Conservation (phyloP, 1,140 invertebrate genomes). For the Drosophila navojoa region DNA sequence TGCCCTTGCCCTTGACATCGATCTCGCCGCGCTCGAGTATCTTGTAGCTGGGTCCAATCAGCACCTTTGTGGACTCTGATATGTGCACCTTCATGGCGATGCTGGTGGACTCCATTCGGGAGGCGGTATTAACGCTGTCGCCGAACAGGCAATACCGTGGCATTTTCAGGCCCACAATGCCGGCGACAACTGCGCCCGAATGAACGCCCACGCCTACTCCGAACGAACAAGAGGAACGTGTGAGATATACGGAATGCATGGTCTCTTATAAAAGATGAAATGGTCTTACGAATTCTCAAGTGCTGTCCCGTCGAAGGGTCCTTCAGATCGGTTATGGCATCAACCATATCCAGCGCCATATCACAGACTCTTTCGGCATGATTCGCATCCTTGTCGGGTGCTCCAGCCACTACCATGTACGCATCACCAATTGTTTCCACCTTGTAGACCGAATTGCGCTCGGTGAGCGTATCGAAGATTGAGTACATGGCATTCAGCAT, state of each 20-base stretch:
- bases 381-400: slow-evolving; percentile 94
- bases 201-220: slow-evolving; percentile 90
- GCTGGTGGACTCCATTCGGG: slow-evolving; percentile 95
- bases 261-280: not conserved
- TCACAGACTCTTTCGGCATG: slow-evolving; percentile 97
- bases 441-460: slow-evolving; percentile 97
- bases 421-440: slow-evolving; percentile 99
- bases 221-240: not conserved
- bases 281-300: slow-evolving; percentile 89
- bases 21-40: slow-evolving; percentile 92
- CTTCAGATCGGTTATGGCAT: slow-evolving; percentile 94
- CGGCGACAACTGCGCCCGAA: slow-evolving; percentile 95
- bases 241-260: not conserved
- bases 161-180: slow-evolving; percentile 98
- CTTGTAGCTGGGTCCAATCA: slow-evolving; percentile 90
- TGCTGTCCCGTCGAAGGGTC: slow-evolving; percentile 96
- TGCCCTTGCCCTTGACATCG: slow-evolving; percentile 93
- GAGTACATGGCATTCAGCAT: slow-evolving; percentile 98
- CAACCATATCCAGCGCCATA: slow-evolving; percentile 98
- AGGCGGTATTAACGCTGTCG: slow-evolving; percentile 96
- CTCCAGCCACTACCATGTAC: slow-evolving; percentile 98
- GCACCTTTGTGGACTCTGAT: slow-evolving; percentile 92
- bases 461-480: slow-evolving; percentile 95
- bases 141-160: slow-evolving; percentile 93
- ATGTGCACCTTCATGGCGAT: slow-evolving; percentile 97